Percentiles rank a stretch among this genome's conserved stretches.
phyloP scores from a whole-genome alignment of 2,113 vertebrate genomes.

The Rhinoderma darwinii region DNA sequence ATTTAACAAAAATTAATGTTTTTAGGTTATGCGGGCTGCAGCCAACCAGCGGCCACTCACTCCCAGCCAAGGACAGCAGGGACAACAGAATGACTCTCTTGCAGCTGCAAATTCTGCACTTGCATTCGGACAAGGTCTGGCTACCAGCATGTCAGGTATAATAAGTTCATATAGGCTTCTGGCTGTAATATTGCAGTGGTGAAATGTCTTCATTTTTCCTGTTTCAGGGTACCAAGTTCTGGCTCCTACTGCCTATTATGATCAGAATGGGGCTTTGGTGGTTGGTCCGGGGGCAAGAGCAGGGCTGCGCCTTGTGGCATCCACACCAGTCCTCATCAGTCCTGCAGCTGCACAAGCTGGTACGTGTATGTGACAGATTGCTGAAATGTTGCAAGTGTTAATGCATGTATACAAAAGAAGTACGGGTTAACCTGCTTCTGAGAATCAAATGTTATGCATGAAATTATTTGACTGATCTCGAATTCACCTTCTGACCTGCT shows the following conservation, averaged over 20 bases:
- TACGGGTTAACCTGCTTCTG: too few species aligned
- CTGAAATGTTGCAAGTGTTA: neutral
- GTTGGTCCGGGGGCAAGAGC: slow-evolving; percentile 91
- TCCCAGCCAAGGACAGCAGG: slow-evolving; percentile 90
- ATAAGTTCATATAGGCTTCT: neutral
- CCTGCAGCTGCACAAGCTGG: slow-evolving; percentile 94
- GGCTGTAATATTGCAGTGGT: neutral
- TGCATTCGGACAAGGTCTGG: slow-evolving; percentile 88
- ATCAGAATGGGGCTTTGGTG: slow-evolving; percentile 93
- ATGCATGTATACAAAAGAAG: neutral
- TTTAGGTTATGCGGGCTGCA: slow-evolving; percentile 91
- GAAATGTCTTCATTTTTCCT: neutral
- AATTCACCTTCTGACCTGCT: too few species aligned
- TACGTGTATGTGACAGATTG: slow-evolving; percentile 69
- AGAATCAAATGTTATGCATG: too few species aligned
- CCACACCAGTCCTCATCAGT: slow-evolving; percentile 92
- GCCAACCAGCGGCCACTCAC: slow-evolving; percentile 92
- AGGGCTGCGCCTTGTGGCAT: slow-evolving; percentile 88
- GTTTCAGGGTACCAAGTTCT: slow-evolving; percentile 90
- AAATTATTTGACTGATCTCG: too few species aligned
- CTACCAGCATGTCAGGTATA: slow-evolving; percentile 91
- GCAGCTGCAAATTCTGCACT: slow-evolving; percentile 90
- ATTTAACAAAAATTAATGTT: neutral
- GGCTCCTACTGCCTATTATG: slow-evolving; percentile 94
- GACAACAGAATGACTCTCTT: slow-evolving; percentile 91